Evolutionary conservation across 2,113 vertebrate genomes (phyloP).

Genomic region (Butorides virescens): DNA sequence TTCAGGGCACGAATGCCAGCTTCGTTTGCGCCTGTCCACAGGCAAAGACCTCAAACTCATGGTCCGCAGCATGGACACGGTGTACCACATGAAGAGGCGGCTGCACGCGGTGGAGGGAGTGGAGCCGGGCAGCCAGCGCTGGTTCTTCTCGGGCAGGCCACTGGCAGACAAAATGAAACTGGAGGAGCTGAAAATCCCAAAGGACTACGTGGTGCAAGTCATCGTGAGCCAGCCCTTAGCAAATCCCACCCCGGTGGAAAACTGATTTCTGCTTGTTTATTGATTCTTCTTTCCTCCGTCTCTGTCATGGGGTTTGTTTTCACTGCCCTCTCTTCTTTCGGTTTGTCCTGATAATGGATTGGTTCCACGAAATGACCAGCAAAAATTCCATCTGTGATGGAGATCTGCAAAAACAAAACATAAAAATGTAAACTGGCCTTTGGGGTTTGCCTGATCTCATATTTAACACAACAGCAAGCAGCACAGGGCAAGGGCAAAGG

Average conservation of each 20-base stretch:
- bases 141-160: constrained; percentile 97
- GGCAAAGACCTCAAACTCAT: constrained; percentile 90
- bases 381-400: constrained; percentile 84
- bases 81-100: constrained; percentile 94
- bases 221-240: constrained; percentile 92
- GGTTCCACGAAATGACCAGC: constrained; percentile 73
- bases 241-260: constrained; percentile 86
- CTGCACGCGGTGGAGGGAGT: constrained; percentile 89
- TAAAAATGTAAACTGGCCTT: constrained; percentile 13
- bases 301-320: constrained; percentile 66
- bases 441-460: neutral
- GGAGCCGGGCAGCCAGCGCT: constrained; percentile 86
- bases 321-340: constrained; percentile 37
- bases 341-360: constrained; percentile 66
- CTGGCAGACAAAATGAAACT: constrained; percentile 95
- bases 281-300: constrained; percentile 14
- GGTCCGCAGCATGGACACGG: constrained; percentile 91
- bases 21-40: constrained; percentile 93
- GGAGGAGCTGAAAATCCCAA: constrained; percentile 97
- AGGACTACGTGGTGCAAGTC: constrained; percentile 98
- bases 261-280: constrained; percentile 69
- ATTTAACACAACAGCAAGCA: neutral
- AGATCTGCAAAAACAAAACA: constrained; percentile 69
- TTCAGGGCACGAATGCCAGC: constrained; percentile 90
- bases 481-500: constrained; percentile 21